phyloP scores from a whole-genome alignment of 1,140 invertebrate species.

The Euura lappo region DNA sequence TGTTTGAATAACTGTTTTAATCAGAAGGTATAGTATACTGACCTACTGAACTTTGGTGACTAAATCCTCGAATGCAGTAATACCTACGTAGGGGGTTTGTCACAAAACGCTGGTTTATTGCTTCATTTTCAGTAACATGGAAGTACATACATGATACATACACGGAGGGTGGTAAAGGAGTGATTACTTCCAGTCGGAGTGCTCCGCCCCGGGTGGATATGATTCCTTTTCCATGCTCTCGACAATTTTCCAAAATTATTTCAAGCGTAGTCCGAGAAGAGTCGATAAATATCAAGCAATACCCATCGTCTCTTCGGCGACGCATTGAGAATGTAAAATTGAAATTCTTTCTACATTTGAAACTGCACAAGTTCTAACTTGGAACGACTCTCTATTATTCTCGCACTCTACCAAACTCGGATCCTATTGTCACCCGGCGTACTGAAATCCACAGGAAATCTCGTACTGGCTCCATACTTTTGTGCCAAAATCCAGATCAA shows the following conservation, averaged over 20 bases:
- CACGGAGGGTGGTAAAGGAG: background rate
- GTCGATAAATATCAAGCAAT: too few relatives aligned
- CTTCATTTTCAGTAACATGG: background rate
- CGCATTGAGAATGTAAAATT: background rate
- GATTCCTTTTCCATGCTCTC: too few relatives aligned
- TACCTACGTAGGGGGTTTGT: background rate
- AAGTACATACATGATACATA: background rate
- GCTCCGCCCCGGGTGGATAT: background rate
- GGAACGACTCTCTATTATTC: background rate
- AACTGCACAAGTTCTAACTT: background rate
- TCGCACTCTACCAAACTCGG: background rate
- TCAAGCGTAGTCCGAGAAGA: too few relatives aligned
- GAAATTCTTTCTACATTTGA: background rate
- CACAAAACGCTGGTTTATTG: conserved; percentile 2
- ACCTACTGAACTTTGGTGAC: too few relatives aligned
- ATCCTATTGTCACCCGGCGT: background rate
- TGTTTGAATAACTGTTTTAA: background rate
- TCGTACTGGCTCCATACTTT: background rate
- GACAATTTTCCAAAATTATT: too few relatives aligned
- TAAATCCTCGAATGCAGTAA: too few relatives aligned
- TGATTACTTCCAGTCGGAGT: background rate
- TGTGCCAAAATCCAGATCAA: background rate
- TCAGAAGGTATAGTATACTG: background rate
- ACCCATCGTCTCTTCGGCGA: background rate
- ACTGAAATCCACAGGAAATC: background rate